phyloP scores from a whole-genome alignment of 2,888 invertebrate genomes.

The Rhingia rostrata region DNA sequence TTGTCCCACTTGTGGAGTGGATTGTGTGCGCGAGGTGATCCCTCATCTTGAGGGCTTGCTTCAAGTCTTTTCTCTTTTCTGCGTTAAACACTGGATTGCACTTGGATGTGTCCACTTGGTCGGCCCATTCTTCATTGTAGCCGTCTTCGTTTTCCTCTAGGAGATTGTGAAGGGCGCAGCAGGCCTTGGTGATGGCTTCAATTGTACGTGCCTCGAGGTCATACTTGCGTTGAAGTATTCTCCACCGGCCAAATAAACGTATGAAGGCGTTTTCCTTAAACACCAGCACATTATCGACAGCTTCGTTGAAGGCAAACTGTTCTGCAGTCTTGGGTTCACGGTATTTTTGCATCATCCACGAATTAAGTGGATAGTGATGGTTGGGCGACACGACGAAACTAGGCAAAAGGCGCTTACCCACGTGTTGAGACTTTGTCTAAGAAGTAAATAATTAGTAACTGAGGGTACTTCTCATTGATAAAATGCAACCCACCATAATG shows the following conservation, averaged over 20 bases:
- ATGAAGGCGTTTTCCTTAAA: slow-evolving; percentile 79
- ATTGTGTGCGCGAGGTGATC: slow-evolving; percentile 57
- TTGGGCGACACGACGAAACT: slow-evolving; percentile 79
- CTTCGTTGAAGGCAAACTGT: slow-evolving; percentile 80
- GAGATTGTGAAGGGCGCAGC: slow-evolving; percentile 80
- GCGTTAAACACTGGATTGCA: slow-evolving; percentile 51
- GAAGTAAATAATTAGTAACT: not conserved
- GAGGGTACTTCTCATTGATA: not conserved
- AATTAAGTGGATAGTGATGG: slow-evolving; percentile 79
- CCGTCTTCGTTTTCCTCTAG: slow-evolving; percentile 79
- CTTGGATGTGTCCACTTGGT: slow-evolving; percentile 74
- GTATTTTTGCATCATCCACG: slow-evolving; percentile 80
- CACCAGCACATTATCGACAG: slow-evolving; percentile 79
- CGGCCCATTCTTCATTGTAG: slow-evolving; percentile 79
- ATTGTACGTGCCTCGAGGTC: slow-evolving; percentile 80
- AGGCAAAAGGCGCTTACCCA: slow-evolving; percentile 77
- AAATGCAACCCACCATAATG: slow-evolving; percentile 59
- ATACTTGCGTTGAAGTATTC: slow-evolving; percentile 78
- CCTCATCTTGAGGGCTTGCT: slow-evolving; percentile 58
- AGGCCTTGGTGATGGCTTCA: slow-evolving; percentile 79
- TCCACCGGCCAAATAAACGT: slow-evolving; percentile 81
- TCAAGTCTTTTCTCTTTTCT: slow-evolving; percentile 55
- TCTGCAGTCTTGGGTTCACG: slow-evolving; percentile 77
- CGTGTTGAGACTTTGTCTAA: slow-evolving; percentile 67
- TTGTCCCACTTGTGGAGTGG: slow-evolving; percentile 33